phyloP scores from a whole-genome alignment of 1,140 invertebrate genomes.

The Brachionus calyciflorus region DNA sequence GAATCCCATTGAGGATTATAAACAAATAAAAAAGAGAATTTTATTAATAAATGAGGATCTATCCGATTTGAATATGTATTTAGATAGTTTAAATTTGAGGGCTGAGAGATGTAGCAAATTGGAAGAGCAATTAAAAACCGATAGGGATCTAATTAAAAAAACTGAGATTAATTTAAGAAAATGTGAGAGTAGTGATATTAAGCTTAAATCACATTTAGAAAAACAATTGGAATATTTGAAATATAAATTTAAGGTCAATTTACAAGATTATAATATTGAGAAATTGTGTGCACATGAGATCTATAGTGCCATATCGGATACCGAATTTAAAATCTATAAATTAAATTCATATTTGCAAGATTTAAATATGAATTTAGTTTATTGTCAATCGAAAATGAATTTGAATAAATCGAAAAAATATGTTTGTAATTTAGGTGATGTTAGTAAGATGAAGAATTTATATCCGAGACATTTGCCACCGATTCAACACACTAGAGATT shows the following conservation, averaged over 20 bases:
- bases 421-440: background rate
- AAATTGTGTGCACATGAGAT: constrained; percentile 33
- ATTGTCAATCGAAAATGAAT: background rate
- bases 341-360: background rate
- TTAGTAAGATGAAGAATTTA: background rate
- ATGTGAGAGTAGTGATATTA: background rate
- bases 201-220: background rate
- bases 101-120: constrained; percentile 1
- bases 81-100: background rate
- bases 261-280: constrained; percentile 36
- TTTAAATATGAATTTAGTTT: constrained; percentile 6
- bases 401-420: too few relatives aligned
- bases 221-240: constrained; percentile 25
- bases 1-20: background rate
- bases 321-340: constrained; percentile 14
- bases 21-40: background rate
- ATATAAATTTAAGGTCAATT: constrained; percentile 6
- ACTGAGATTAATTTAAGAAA: background rate
- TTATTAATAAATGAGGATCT: background rate
- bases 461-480: constrained; percentile 8
- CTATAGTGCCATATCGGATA: constrained; percentile 1
- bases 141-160: constrained; percentile 9
- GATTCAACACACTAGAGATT: background rate
- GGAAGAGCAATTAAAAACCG: constrained; percentile 12
- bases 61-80: constrained; percentile 29